These are phyloP conservation scores for Ochotona princeps DNA, from an alignment of 2,113 vertebrate species.

Conservation along the genomic window DNA sequence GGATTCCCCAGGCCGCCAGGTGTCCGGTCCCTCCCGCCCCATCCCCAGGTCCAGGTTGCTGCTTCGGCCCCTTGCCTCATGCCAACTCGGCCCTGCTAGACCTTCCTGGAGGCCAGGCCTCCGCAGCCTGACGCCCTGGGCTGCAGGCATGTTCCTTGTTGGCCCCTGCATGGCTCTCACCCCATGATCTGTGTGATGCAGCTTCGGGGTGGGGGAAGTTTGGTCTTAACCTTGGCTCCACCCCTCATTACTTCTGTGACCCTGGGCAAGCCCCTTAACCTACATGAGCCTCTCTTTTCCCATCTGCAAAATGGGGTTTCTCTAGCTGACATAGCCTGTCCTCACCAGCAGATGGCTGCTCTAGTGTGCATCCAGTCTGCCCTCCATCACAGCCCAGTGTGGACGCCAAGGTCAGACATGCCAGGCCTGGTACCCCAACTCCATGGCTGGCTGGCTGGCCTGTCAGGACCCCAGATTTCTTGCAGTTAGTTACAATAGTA, in stretches of 20 bases:
- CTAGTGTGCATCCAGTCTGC: background rate
- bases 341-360: background rate
- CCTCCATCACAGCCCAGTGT: background rate
- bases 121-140: background rate
- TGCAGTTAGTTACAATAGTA: background rate
- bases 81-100: background rate
- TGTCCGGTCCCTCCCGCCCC: background rate
- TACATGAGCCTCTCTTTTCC: conserved; percentile 11
- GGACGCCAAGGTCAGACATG: background rate
- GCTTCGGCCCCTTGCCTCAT: background rate
- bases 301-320: background rate
- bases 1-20: background rate
- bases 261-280: background rate
- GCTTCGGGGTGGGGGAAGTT: background rate
- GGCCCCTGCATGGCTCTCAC: too few species aligned
- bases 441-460: background rate
- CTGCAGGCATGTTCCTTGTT: too few species aligned
- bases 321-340: background rate
- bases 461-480: background rate
- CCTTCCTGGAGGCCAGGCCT: background rate
- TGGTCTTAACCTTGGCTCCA: background rate
- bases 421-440: background rate
- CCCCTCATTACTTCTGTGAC: background rate
- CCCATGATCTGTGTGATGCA: too few species aligned
- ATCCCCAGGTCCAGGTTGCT: background rate